phyloP scores from a whole-genome alignment of 2,113 vertebrate genomes.

The Tachuris rubrigastra region DNA sequence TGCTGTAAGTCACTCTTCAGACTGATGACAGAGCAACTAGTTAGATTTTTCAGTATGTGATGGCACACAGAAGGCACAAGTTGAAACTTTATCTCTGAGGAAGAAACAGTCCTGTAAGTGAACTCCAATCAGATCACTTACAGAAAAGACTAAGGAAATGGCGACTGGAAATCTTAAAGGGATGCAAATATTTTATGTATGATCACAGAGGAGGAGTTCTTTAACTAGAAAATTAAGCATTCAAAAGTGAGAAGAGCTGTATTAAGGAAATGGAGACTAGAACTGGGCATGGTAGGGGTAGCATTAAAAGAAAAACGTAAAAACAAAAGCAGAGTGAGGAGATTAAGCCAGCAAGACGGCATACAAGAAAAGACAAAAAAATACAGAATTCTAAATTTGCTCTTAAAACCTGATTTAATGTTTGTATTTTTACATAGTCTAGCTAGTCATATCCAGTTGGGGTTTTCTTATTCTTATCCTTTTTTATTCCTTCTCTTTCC shows the following conservation, averaged over 20 bases:
- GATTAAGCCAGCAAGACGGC: not conserved
- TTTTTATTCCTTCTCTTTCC: not conserved
- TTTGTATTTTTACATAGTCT: not conserved
- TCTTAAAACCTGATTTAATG: not conserved
- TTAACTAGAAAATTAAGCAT: not conserved
- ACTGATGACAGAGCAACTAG: not conserved
- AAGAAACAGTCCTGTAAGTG: not conserved
- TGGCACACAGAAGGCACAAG: not conserved
- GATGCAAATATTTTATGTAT: not conserved
- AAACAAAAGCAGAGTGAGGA: not conserved
- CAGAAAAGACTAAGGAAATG: not conserved
- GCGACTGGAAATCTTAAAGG: not conserved
- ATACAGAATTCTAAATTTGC: not conserved
- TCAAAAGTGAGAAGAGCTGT: not conserved
- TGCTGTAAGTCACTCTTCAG: not conserved
- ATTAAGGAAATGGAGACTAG: not conserved
- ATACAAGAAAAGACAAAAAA: not conserved
- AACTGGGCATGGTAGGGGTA: not conserved
- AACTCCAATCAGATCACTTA: not conserved
- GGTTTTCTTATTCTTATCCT: too few species aligned
- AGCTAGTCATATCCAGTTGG: not conserved
- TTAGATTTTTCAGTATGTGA: not conserved
- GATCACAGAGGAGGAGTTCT: not conserved
- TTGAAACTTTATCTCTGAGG: not conserved
- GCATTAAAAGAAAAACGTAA: not conserved